Evolutionary conservation across 2,888 invertebrate genomes (phyloP), one percentile per base, ranked within the genome.

Genomic region (Alloscopus bannaensis): DNA sequence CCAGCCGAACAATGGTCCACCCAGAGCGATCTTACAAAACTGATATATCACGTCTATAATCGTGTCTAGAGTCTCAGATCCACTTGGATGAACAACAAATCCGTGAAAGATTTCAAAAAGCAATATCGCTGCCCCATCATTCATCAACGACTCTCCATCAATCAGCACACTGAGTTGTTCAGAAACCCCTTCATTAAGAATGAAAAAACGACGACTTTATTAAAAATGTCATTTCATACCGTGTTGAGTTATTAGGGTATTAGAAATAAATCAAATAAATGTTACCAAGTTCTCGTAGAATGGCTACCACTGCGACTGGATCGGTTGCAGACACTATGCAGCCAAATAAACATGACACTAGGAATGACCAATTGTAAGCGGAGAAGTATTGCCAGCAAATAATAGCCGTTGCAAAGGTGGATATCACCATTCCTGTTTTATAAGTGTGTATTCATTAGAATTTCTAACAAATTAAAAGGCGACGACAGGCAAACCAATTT

Each of bases 51-150:
- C 70, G 16, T 88, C 88, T 0, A 88, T 88, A 59, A 88, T 80
- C 80, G 18, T 20, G 11, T n/a, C 28, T 0, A 68, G 47, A 22
- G 45, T 55, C 2, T 70, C 20, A 88, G 81, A 1, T 88, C 88
- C 31, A 88, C 87, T 3, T 1, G 42, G 42, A 42, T 42, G 42
- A 2, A 8, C 68, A 2, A 82, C 68, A 52, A 84, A 66, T 55
- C 80, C 82, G 45, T 71, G 59, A 22, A 89, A 87, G 11, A 89
- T 87, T 57, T 88, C 87, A 80, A 88, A 90, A 20, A 88, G 86
- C 0, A 89, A 88, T 57, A 90, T 88, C n/a, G 89, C 89, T 4
- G 89, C 87, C 3, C 89, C 90, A 84, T 89, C 89, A 82, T 90
- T 90, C 13, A 90, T 83, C 68, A 90, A 84, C 1, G 89, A 89